Base-by-base conservation (phyloP, 2,797 vertebrate genomes). In the Cuculus canorus region DNA sequence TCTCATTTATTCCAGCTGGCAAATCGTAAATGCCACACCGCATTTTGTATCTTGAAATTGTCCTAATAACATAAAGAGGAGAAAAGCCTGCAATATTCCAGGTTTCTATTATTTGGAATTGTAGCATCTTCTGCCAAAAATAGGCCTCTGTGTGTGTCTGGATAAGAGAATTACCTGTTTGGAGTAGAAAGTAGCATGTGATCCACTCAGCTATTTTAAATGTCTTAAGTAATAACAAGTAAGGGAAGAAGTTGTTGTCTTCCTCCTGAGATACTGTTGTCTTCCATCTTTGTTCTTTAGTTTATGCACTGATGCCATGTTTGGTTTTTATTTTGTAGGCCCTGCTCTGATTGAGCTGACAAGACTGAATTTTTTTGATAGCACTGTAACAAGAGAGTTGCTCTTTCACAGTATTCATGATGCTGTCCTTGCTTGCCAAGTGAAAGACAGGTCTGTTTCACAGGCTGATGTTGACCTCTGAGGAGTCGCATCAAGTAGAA, bases 331-430 rank as follows among this genome's bases (percentile, higher is more conserved):
- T 64, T 94, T 91, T 35, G 25, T 63, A 99, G 99, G 98, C 41
- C 97, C 90, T 57, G 98, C 99, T 4, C 41, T 99, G 92, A 97
- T 95, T 56, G 98, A 99, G 80, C 98, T 99, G 95, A 98, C 97
- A 63, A 96, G 85, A 41, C 94, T 99, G 64, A 92, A 98, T 82
- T 99, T 99, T 94, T 99, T 99, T 97, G 98, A 97, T 5, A 95
- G 96, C 10, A 79, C 94, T 4, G 66, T 98, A 88, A 98, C 97
- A 17, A 96, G 95, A 78, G 97, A 98, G 82, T 96, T 98, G 85
- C 66, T 99, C 68, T 99, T 99, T 87, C 98, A 98, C 61, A 99
- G 98, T 10, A 82, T 99, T 81, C 99, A 99, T 0, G 99, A 99
- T 2, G 99, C 99, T 2, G 98, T 98, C 39, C 97, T 99, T 56